Evolutionary conservation across 37 sponge, comb jelly and placozoan genomes (phyloP), one percentile per base, ranked within the genome.

Genomic region (Ianthella basta): DNA sequence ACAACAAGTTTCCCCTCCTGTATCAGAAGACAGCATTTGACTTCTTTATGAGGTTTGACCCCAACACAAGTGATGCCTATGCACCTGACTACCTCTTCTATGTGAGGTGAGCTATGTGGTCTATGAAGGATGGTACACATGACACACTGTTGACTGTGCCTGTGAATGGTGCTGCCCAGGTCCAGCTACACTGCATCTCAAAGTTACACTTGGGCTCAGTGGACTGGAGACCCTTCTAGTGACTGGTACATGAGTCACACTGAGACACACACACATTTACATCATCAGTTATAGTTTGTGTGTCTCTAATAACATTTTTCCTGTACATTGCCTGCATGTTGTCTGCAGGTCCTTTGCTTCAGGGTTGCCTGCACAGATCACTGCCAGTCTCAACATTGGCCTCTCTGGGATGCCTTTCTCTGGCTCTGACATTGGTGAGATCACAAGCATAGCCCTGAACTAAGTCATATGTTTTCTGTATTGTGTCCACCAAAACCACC

Each of bases 171-270:
- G 50, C 55, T 55, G 54, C 14, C 30, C 56, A 85, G 86, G 29
- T 89, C 89, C 0, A 70, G 85, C 34, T 89, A 89, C 72, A 80
- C 85, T n/a, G 89, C 80, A 5, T 83, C 89, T 23, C 89, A 89
- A 72, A 61, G 60, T 19, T 84, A 84, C 69, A 89, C 89, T 12
- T 89, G 89, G 89, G 89, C 89, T 4, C 89, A 89, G 4, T 89
- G 89, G 89, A 89, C 89, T 38, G 89, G 89, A 39, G 89, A 89
- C 44, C 89, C 89, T 53, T 89, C 89, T 29, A 85, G 85, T 54
- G 89, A 89, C 59, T 89, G 89, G 89, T 89, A 61, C 23, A 1
- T 19, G 15, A 40, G 23, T 55, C 33, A 23, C 34, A 59, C 44
- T 40, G 4, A 20, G n/a, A n/a, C n/a, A n/a, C n/a, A 70, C 53